A percentile compares a stretch with the other conserved stretches of the same genome.
These are phyloP conservation scores for Tromatobia lineatoria DNA, from an alignment of 2,888 invertebrate species.

Conservation along the genomic window DNA sequence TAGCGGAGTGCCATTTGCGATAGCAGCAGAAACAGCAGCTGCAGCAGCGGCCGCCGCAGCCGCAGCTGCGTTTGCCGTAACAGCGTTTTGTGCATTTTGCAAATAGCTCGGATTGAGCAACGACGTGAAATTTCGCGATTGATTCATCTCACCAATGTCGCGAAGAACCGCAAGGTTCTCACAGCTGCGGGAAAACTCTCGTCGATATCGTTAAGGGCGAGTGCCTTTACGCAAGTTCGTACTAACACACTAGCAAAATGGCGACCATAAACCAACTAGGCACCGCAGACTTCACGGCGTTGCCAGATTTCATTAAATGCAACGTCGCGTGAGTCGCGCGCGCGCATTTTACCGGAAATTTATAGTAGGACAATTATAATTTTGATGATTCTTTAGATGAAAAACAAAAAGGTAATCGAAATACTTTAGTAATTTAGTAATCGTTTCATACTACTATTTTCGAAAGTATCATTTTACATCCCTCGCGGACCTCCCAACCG, in stretches of 20 bases:
- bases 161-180: background rate
- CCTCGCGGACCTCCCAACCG: too few relatives aligned
- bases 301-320: background rate
- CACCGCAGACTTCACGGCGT: background rate
- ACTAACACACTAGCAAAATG: conserved; percentile 36
- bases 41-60: conserved; percentile 87
- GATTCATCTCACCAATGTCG: conserved; percentile 78
- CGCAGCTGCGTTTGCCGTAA: conserved; percentile 83
- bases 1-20: conserved; percentile 85
- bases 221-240: conserved; percentile 56
- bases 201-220: conserved; percentile 32
- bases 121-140: conserved; percentile 84
- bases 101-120: conserved; percentile 83
- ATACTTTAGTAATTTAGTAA: too few relatives aligned
- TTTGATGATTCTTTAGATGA: too few relatives aligned
- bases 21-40: conserved; percentile 88
- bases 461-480: too few relatives aligned
- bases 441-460: too few relatives aligned
- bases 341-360: too few relatives aligned
- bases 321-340: too few relatives aligned
- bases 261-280: conserved; percentile 4
- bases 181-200: conserved; percentile 4
- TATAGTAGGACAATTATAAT: too few relatives aligned
- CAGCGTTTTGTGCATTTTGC: conserved; percentile 83
- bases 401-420: too few relatives aligned